Conservation (phyloP, 92 coral and sea anemone species). For the Nematostella vectensis region DNA sequence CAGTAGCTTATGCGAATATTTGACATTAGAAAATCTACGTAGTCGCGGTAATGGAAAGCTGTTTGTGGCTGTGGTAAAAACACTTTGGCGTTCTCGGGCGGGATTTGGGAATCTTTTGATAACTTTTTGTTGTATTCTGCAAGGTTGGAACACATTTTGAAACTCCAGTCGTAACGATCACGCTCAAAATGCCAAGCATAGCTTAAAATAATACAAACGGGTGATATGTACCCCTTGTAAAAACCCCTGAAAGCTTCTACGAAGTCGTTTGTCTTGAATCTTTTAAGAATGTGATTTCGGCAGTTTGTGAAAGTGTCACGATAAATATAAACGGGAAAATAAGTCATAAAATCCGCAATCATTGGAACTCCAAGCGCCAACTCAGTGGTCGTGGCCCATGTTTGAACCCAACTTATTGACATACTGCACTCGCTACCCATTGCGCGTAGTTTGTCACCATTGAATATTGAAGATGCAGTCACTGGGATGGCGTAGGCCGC, state of each 20-base stretch:
- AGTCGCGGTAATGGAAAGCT: background rate
- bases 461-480: conserved; percentile 1
- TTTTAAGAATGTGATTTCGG: conserved; percentile 7
- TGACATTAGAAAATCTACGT: background rate
- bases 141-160: conserved; percentile 10
- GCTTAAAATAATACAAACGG: conserved; percentile 9
- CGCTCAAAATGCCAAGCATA: background rate
- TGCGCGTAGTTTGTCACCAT: conserved; percentile 4
- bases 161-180: background rate
- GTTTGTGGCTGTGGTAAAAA: background rate
- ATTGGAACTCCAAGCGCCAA: conserved; percentile 18
- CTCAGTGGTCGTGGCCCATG: conserved; percentile 15
- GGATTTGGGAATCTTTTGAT: conserved; percentile 2
- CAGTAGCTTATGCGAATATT: background rate
- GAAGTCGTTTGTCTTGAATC: conserved; percentile 23
- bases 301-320: conserved; percentile 16
- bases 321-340: conserved; percentile 34
- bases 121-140: conserved; percentile 11
- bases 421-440: conserved; percentile 3
- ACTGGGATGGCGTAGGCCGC: conserved; percentile 12
- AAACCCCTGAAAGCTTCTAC: conserved; percentile 24
- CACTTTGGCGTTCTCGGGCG: background rate
- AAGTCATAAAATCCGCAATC: conserved; percentile 27
- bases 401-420: background rate
- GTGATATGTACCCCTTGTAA: conserved; percentile 6